Base-by-base conservation (phyloP, 2,797 vertebrate genomes). In the Crossoptilon crossoptilon region DNA sequence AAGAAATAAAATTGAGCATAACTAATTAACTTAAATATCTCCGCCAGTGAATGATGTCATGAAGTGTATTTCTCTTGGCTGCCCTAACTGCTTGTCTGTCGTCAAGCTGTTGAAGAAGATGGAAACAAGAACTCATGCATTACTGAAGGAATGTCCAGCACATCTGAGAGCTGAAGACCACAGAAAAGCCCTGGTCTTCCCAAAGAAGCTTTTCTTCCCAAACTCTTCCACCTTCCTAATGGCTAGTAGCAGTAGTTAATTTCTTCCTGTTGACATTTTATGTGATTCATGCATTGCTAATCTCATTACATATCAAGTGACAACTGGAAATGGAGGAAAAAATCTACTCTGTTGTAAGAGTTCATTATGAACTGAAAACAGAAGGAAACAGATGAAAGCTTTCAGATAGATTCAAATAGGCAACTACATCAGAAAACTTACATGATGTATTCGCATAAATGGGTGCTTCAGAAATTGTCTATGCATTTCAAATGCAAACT, bases 1-100 rank as follows among this genome's bases (percentile, higher is more conserved):
- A 93, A 94, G 85, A 91, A 93, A 93, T 63, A 92, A 92, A 96
- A 96, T 35, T 64, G 58, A 94, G 91, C 91, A 93, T 82, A 95
- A 89, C 87, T 93, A 88, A 95, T 92, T 91, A 94, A 91, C 53
- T 93, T 86, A 87, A 93, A 92, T 46, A 58, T 84, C 92, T 91
- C 84, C 87, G 91, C 68, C 60, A 49, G 9, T 88, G 80, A 93
- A 91, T 88, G 91, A 95, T 93, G 82, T 86, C 8, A 95, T 82
- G 48, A 95, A 88, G 84, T 66, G 27, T 84, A 90, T 95, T 95
- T 88, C 74, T 93, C 71, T 94, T 88, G 94, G 93, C 83, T 88
- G 53, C 46, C 74, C 76, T 78, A 87, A 89, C 58, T 81, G 27
- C 72, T 93, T 24, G 1, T 83, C 87, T 85, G 94, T 85, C 22